phyloP scores from a whole-genome alignment of 1,140 invertebrate species.

The Aphelinus certus region DNA sequence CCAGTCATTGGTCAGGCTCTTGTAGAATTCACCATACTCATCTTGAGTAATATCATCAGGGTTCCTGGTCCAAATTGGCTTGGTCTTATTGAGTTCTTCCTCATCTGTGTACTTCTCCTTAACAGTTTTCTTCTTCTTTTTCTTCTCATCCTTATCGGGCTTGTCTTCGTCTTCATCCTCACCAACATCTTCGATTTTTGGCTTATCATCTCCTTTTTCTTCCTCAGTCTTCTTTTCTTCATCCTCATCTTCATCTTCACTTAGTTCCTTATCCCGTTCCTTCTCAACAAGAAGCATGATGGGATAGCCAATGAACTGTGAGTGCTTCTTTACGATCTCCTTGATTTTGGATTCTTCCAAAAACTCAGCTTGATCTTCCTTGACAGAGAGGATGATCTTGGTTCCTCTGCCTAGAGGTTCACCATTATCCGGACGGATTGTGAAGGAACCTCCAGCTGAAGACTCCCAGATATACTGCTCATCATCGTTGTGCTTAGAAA shows the following conservation, averaged over 20 bases:
- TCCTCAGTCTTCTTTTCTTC: conserved; percentile 70
- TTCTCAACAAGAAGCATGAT: conserved; percentile 95
- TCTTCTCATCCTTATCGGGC: conserved; percentile 78
- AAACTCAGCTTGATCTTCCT: conserved; percentile 84
- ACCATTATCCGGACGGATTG: conserved; percentile 70
- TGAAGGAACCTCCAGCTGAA: conserved; percentile 83
- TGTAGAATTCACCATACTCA: conserved; percentile 99
- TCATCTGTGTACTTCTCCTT: conserved; percentile 98
- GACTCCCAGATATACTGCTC: conserved; percentile 86
- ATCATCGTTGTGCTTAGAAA: conserved; percentile 95
- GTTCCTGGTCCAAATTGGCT: conserved; percentile 98
- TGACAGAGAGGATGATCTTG: conserved; percentile 79
- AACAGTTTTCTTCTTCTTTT: conserved; percentile 95
- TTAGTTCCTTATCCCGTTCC: conserved; percentile 94
- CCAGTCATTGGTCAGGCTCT: conserved; percentile 98
- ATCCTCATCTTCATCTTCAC: conserved; percentile 86
- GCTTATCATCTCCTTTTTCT: conserved; percentile 80
- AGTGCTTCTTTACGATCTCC: conserved; percentile 98
- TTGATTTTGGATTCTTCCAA: conserved; percentile 93
- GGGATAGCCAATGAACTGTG: conserved; percentile 98
- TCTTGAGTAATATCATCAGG: conserved; percentile 97
- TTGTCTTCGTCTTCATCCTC: conserved; percentile 92
- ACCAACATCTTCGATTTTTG: conserved; percentile 92
- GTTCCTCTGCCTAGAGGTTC: conserved; percentile 78
- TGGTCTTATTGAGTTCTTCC: conserved; percentile 99